Conservation (phyloP, 2,888 invertebrate species). For the Zygaena filipendulae region DNA sequence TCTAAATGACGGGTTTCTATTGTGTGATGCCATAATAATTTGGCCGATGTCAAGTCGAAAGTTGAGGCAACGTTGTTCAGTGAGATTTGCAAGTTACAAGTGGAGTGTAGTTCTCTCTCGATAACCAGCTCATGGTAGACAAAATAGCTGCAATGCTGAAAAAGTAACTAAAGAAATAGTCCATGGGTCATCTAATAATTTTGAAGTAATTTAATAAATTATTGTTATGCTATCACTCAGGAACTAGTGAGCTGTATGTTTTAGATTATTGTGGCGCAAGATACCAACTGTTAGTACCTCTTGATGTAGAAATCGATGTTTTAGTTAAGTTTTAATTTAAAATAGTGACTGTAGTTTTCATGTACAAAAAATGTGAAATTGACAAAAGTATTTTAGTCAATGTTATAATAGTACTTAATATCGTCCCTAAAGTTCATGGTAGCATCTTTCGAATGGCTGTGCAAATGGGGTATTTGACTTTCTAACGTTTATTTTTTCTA, state of each 20-base stretch:
- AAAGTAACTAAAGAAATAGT: too few species aligned
- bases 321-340: slow-evolving; percentile 20
- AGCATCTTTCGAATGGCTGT: slow-evolving; percentile 52
- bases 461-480: too few species aligned
- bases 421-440: slow-evolving; percentile 37
- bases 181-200: too few species aligned
- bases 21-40: too few species aligned
- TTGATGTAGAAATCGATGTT: slow-evolving; percentile 24
- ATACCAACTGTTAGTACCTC: slow-evolving; percentile 9
- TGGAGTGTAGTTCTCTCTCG: too few species aligned
- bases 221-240: background rate
- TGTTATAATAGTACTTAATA: slow-evolving; percentile 29
- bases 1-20: too few species aligned
- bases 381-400: slow-evolving; percentile 41
- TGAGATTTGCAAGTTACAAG: too few species aligned
- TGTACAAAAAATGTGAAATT: slow-evolving; percentile 31
- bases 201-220: background rate
- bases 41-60: too few species aligned
- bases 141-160: too few species aligned
- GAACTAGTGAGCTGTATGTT: background rate
- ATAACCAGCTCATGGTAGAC: too few species aligned
- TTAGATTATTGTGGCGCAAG: background rate
- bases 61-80: too few species aligned
- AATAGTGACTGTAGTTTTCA: slow-evolving; percentile 16
- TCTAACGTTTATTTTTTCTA: too few species aligned